These are phyloP conservation scores for Phyllotis vaccarum DNA, from an alignment of 2,797 vertebrate genomes.

Conservation along the genomic window DNA sequence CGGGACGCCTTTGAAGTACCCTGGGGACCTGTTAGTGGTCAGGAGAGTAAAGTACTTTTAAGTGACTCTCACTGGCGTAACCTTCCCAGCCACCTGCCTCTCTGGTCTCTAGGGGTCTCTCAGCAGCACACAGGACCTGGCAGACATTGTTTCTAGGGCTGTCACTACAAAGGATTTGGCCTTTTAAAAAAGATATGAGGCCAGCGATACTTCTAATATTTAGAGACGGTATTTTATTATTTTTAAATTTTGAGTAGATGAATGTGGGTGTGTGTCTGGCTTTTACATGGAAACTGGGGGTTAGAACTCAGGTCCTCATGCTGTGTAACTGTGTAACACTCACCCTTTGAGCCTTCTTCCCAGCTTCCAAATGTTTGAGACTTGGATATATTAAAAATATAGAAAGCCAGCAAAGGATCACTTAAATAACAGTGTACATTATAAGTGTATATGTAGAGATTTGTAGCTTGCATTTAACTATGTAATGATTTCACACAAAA, in stretches of 20 bases:
- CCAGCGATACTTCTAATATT: neutral
- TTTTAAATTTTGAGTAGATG: neutral
- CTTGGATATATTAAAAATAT: conserved; percentile 19
- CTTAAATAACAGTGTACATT: neutral
- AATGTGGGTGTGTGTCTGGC: neutral
- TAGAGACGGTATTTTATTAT: neutral
- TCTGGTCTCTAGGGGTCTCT: neutral
- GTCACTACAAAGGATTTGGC: neutral
- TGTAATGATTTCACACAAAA: neutral
- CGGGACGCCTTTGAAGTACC: neutral
- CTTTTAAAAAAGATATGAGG: neutral
- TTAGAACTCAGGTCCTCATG: too few relatives aligned
- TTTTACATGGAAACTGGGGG: neutral
- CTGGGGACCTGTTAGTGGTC: neutral
- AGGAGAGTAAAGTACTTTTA: neutral
- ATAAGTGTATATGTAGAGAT: neutral
- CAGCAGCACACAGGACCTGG: neutral
- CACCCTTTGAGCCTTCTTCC: neutral
- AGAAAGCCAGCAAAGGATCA: neutral
- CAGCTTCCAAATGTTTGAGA: neutral
- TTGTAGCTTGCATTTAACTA: neutral
- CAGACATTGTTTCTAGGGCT: too few relatives aligned
- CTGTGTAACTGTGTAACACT: neutral
- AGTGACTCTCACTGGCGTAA: neutral
- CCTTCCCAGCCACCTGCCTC: neutral